phyloP scores from a whole-genome alignment of 2,888 invertebrate genomes.

The Cryptus armator region DNA sequence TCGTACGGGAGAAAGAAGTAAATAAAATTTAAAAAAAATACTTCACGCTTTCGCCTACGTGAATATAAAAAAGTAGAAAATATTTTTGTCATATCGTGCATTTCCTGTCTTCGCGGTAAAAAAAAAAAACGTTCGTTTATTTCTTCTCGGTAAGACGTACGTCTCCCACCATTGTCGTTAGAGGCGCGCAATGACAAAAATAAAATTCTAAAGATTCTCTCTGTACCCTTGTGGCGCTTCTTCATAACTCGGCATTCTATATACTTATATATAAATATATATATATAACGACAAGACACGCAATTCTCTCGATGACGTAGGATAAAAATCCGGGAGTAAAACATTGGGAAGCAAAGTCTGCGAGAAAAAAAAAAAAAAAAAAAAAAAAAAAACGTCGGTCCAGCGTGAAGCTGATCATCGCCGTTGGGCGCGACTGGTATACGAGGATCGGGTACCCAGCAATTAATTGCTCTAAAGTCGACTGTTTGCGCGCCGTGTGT shows the following conservation, averaged over 20 bases:
- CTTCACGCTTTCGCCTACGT: slow-evolving; percentile 42
- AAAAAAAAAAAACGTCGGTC: neutral
- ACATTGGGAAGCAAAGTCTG: neutral
- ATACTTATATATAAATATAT: neutral
- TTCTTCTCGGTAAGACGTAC: slow-evolving; percentile 53
- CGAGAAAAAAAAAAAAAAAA: neutral
- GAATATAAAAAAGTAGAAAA: slow-evolving; percentile 66
- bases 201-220: slow-evolving; percentile 44
- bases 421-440: neutral
- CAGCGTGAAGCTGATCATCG: neutral
- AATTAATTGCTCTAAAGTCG: neutral
- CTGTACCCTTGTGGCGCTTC: slow-evolving; percentile 4
- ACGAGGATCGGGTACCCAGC: neutral
- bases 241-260: slow-evolving; percentile 13
- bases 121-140: slow-evolving; percentile 20
- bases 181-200: slow-evolving; percentile 41
- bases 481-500: neutral
- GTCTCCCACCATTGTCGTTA: neutral
- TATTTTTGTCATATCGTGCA: slow-evolving; percentile 59
- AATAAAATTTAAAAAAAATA: slow-evolving; percentile 1
- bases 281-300: neutral
- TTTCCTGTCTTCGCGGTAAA: slow-evolving; percentile 28
- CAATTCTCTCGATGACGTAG: slow-evolving; percentile 3
- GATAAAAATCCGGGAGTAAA: neutral
- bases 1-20: slow-evolving; percentile 38